Conservation (phyloP, 2,888 invertebrate genomes). For the Chaetoderma sp. region DNA sequence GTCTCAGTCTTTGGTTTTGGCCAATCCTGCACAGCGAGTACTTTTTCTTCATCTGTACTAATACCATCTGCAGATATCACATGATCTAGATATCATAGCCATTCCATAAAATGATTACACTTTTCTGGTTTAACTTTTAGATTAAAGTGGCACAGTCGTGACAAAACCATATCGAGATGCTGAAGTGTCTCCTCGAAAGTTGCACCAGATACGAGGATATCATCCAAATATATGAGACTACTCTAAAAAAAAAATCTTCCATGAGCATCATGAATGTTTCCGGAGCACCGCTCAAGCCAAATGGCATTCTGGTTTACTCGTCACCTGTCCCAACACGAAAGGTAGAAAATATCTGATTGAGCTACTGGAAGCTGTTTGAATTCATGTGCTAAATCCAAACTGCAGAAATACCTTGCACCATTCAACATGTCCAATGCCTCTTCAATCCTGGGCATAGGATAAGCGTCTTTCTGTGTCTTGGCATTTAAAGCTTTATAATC, state of each 20-base stretch:
- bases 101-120: conserved; percentile 6
- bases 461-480: conserved; percentile 36
- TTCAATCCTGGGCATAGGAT: conserved; percentile 42
- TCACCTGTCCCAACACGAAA: conserved; percentile 16
- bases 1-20: conserved; percentile 11
- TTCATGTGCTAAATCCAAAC: conserved; percentile 40
- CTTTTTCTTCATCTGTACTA: conserved; percentile 1
- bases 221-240: conserved; percentile 26
- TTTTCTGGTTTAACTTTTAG: no score
- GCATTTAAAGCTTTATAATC: conserved; percentile 42
- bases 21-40: conserved; percentile 12
- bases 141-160: no score
- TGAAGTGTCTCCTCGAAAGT: conserved; percentile 21
- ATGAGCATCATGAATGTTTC: conserved; percentile 26
- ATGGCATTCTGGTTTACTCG: conserved; percentile 21
- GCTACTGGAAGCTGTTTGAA: conserved; percentile 38
- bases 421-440: conserved; percentile 34
- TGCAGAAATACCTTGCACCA: conserved; percentile 34
- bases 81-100: conserved; percentile 29
- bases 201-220: conserved; percentile 20
- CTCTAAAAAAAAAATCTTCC: conserved; percentile 16
- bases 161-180: conserved; percentile 24
- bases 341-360: conserved; percentile 32
- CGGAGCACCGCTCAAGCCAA: conserved; percentile 23
- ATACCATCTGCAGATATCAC: conserved; percentile 15